Evolutionary conservation across 2,888 invertebrate species (phyloP), one percentile per base, ranked within the genome.

Genomic region (Rhagophthalmus giganteus): DNA sequence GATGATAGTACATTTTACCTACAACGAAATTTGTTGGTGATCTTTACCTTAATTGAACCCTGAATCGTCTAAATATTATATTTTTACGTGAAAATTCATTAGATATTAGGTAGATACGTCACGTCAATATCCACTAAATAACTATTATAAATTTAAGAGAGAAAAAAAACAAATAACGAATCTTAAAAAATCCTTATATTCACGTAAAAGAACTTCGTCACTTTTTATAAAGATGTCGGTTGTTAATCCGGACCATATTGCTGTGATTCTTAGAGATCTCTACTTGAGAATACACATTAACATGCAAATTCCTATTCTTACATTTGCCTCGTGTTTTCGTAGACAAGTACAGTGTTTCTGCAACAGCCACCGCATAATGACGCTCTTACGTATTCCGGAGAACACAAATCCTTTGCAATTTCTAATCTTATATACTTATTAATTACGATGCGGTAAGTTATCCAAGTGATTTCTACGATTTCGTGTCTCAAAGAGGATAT

Each of bases 281-380:
- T 66, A 70, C 70, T 72, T 68, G 65, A 63, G 63, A 66, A 58
- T 60, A 64, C 60, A 66, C 69, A 74, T 74, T 74, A 72, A 71
- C 70, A 74, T 74, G 74, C 71, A 74, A 74, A 74, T 74, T 70
- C 69, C 64, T 65, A 69, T 72, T 72, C 72, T 74, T 73, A 72
- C 72, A 70, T 70, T 71, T 71, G 69, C 69, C 63, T 61, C 66
- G 69, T 69, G 72, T 70, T 71, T 71, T 71, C 68, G 66, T 62
- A 69, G 70, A 70, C 71, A 69, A 69, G 70, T 67, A 64, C 66
- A 66, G 64, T 69, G 67, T 67, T 67, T 66, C 67, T 65, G 57
- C 61, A 61, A 55, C 56, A 56, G 46, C 58, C 46, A 62, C 64
- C 61, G 65, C 65, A 65, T 65, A 66, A 66, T 63, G 63, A 57